These are phyloP conservation scores for Desmodus rotundus DNA, from an alignment of 2,113 vertebrate genomes.

Conservation along the genomic window DNA sequence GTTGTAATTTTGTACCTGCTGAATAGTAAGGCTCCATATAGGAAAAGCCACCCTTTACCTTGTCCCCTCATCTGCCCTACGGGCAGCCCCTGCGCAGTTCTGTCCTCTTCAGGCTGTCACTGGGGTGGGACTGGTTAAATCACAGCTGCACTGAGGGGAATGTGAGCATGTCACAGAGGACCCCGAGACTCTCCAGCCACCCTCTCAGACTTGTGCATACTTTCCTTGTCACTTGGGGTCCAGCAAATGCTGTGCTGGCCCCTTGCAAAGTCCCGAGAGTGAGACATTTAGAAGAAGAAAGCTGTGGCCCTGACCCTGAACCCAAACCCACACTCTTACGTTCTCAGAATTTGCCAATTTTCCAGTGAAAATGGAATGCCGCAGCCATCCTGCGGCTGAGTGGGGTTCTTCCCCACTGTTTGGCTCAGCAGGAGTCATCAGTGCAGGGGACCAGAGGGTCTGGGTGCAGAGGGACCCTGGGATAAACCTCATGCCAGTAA, in stretches of 20 bases:
- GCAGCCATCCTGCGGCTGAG: fast-evolving
- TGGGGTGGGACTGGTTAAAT: fast-evolving
- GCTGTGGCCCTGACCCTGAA: background rate
- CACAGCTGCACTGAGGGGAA: fast-evolving
- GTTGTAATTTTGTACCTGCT: background rate
- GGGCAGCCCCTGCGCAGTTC: fast-evolving
- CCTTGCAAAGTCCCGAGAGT: background rate
- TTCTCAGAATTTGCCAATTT: background rate
- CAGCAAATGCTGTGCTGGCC: background rate
- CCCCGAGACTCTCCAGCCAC: background rate
- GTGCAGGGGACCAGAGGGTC: no score
- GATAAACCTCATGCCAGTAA: background rate
- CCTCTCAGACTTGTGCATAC: fast-evolving
- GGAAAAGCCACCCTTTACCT: fast-evolving
- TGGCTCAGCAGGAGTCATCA: background rate
- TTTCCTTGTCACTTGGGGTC: background rate
- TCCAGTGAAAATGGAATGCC: fast-evolving
- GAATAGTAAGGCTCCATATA: background rate
- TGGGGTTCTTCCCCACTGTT: background rate
- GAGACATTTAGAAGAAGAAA: background rate
- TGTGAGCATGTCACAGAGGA: fast-evolving
- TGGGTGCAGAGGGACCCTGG: background rate
- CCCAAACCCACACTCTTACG: background rate
- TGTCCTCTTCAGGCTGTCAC: fast-evolving
- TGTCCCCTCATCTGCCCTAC: background rate